Percentiles rank a stretch among this genome's conserved stretches.
Evolutionary conservation across 2,113 vertebrate genomes (phyloP).

Genomic region (Semicossyphus pulcher): DNA sequence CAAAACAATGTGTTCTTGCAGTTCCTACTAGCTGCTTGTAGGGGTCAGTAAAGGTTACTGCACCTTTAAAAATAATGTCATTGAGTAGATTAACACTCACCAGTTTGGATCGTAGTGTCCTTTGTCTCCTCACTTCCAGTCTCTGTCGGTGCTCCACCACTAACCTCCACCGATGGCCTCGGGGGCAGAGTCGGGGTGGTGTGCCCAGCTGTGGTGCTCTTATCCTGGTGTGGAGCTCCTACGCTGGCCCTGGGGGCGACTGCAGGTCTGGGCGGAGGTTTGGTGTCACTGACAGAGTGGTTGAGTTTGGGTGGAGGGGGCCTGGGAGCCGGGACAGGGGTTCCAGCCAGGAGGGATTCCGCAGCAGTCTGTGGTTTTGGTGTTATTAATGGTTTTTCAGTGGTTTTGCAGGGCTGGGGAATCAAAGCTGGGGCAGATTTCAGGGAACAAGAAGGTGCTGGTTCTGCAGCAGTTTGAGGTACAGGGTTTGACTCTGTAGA

Average conservation of each 20-base stretch:
- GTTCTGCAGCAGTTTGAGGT: neutral
- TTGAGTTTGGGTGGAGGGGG: slow-evolving; percentile 82
- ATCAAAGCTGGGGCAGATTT: neutral
- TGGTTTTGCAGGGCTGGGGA: neutral
- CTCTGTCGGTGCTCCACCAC: neutral
- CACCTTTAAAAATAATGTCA: no score
- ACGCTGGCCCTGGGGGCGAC: slow-evolving; percentile 74
- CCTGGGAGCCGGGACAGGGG: slow-evolving; percentile 79
- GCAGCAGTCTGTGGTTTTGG: slow-evolving; percentile 31
- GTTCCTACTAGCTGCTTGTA: neutral
- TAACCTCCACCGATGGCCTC: slow-evolving; percentile 23
- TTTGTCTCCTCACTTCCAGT: neutral
- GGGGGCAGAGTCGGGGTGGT: slow-evolving; percentile 69
- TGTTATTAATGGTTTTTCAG: slow-evolving; percentile 27
- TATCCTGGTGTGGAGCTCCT: slow-evolving; percentile 23
- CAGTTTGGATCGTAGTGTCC: neutral
- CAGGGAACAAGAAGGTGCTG: neutral
- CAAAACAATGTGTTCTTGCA: neutral
- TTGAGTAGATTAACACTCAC: slow-evolving; percentile 23
- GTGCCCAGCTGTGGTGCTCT: slow-evolving; percentile 59
- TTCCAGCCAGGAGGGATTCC: neutral
- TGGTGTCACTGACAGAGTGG: slow-evolving; percentile 21
- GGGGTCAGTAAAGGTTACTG: neutral
- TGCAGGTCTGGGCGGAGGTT: slow-evolving; percentile 73
- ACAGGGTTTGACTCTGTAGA: neutral